Conservation (phyloP, 2,797 vertebrate species). For the Acestrorhynchus altus region DNA sequence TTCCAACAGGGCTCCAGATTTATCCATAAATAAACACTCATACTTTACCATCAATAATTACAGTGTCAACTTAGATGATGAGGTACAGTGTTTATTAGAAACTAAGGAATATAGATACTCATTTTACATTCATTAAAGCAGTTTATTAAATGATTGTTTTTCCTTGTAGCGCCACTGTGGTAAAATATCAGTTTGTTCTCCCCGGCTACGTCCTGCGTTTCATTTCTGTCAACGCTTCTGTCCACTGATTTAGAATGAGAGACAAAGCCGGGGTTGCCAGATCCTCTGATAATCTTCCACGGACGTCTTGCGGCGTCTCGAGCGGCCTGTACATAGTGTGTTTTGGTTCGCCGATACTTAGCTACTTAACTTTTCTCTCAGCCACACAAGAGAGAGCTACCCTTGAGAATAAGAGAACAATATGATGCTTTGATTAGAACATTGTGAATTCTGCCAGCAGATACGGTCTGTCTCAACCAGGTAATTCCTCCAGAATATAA, state of each 20-base stretch:
- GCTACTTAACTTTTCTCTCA: background rate
- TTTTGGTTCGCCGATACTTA: background rate
- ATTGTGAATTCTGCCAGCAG: slow-evolving; percentile 21
- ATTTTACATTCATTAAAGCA: too few species aligned
- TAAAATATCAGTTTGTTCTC: background rate
- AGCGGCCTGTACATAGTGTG: background rate
- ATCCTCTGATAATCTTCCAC: background rate
- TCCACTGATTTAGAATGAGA: slow-evolving; percentile 4
- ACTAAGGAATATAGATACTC: too few species aligned
- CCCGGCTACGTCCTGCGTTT: background rate
- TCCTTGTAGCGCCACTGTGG: background rate
- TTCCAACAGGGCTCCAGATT: too few species aligned
- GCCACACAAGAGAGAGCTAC: slow-evolving; percentile 9
- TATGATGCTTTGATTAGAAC: slow-evolving; percentile 15
- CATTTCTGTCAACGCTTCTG: slow-evolving; percentile 27
- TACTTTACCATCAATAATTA: too few species aligned
- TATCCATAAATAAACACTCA: too few species aligned
- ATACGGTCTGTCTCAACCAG: slow-evolving; percentile 18
- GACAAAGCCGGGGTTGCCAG: background rate
- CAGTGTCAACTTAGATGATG: too few species aligned
- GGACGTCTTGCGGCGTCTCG: background rate
- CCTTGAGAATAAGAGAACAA: background rate
- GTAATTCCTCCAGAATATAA: slow-evolving; percentile 44
- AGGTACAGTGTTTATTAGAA: too few species aligned
- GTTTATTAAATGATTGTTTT: too few species aligned